Percentiles rank a stretch among this genome's conserved stretches.
phyloP scores from a whole-genome alignment of 2,888 invertebrate genomes.

The Nesidiocoris tenuis region DNA sequence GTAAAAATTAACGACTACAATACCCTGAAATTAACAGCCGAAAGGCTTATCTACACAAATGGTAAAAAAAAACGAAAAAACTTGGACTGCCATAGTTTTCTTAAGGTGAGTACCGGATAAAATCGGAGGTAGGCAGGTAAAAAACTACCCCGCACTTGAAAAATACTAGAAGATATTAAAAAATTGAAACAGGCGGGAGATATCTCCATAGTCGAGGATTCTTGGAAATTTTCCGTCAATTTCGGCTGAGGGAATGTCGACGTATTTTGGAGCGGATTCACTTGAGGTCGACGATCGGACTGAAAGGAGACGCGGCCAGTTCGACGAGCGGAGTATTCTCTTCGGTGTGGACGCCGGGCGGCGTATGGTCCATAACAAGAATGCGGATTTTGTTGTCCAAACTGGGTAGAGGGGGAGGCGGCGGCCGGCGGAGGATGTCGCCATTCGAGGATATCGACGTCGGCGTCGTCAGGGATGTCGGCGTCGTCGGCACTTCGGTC shows the following conservation, averaged over 20 bases:
- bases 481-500: slow-evolving; percentile 60
- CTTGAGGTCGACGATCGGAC: slow-evolving; percentile 51
- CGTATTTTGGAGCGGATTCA: slow-evolving; percentile 39
- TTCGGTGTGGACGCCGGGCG: slow-evolving; percentile 44
- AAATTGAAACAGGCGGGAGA: too few species aligned
- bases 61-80: too few species aligned
- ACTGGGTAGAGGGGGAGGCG: slow-evolving; percentile 56
- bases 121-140: too few species aligned
- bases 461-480: slow-evolving; percentile 54
- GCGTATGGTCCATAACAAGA: slow-evolving; percentile 58
- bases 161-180: too few species aligned
- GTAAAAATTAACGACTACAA: too few species aligned
- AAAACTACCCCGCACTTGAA: too few species aligned
- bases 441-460: slow-evolving; percentile 46
- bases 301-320: slow-evolving; percentile 50
- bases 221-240: too few species aligned
- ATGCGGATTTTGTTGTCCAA: slow-evolving; percentile 74
- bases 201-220: too few species aligned
- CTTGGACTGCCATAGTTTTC: too few species aligned
- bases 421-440: slow-evolving; percentile 57
- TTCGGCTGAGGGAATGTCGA: background rate
- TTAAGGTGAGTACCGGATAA: too few species aligned
- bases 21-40: too few species aligned
- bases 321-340: slow-evolving; percentile 52
- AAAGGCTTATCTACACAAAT: too few species aligned